phyloP scores from a whole-genome alignment of 2,888 invertebrate genomes.

The Aradus depressus region DNA sequence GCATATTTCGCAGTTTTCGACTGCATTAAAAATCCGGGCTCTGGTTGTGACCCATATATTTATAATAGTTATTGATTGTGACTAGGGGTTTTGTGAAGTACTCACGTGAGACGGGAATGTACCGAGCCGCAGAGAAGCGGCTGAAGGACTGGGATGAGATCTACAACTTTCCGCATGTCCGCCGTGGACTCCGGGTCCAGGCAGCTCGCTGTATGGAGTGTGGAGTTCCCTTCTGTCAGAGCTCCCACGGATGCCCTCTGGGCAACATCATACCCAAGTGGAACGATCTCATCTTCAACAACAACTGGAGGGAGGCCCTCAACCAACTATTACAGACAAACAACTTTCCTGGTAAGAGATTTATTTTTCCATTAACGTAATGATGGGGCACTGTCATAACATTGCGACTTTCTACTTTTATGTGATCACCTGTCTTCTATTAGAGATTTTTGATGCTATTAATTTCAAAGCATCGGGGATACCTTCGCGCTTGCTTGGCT shows the following conservation, averaged over 20 bases:
- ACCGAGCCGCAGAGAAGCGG: conserved; percentile 74
- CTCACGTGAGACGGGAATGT: conserved; percentile 73
- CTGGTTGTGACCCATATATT: too few species aligned
- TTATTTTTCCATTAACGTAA: too few species aligned
- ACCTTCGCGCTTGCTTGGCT: not conserved
- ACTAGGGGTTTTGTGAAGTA: conserved; percentile 91
- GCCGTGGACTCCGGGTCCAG: conserved; percentile 78
- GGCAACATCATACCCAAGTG: conserved; percentile 99
- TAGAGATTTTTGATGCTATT: too few species aligned
- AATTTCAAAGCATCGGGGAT: too few species aligned
- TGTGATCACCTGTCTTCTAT: not conserved
- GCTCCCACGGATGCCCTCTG: conserved; percentile 87
- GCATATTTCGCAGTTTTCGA: too few species aligned
- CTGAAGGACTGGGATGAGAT: conserved; percentile 95
- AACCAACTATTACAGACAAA: conserved; percentile 91
- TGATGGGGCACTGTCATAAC: too few species aligned
- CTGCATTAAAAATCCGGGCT: too few species aligned
- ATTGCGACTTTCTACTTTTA: too few species aligned
- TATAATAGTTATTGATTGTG: conserved; percentile 17
- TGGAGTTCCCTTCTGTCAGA: conserved; percentile 97
- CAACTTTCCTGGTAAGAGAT: conserved; percentile 78
- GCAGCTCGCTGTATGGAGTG: conserved; percentile 98
- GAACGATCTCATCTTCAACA: conserved; percentile 93
- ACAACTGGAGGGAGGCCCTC: conserved; percentile 89
- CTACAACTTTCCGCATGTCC: conserved; percentile 74